Evolutionary conservation across 1,140 invertebrate genomes (phyloP), one percentile per base, ranked within the genome.

Genomic region (Atta colombica): DNA sequence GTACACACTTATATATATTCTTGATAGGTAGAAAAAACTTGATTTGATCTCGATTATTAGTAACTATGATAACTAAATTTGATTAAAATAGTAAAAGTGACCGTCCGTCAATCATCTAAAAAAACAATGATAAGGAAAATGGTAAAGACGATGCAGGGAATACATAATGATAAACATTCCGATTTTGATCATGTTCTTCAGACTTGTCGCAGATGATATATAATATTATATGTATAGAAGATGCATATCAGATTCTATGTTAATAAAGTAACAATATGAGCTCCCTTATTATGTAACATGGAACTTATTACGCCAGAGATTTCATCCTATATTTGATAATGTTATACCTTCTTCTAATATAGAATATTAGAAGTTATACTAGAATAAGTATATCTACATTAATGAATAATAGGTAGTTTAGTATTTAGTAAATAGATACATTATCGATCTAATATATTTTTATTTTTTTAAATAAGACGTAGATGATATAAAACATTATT

Each of bases 401-500:
- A 10, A 10, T 12, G 8, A 45, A 45, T 45, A 45, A 45, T 45
- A 45, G 12, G 2, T 45, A 45, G 39, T 45, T 45, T 45, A 12
- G 10, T 45, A 45, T 45, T 45, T 45, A 74, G 10, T 74, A 74
- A 72, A 58, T 39, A 74, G 31, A 35, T 16, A 60, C 6, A 2
- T 75, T 12, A 60, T 60, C 18, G 12, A 35, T 61, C 21, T 25
- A 60, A 75, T 7, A 60, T 58, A 58, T 61, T 31, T 35, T 55
- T 61, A 45, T 75, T 61, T 39, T 0, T 75, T 75, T 75, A 45
- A 61, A 45, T 45, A 61, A 61, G 31, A 75, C 60, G n/a, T 6
- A 75, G 7, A 16, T 45, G n/a, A 7, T 58, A 16, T 10, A 12
- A 74, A 74, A 45, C 7, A 12, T 60, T 31, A 39, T 58, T 28